phyloP scores from a whole-genome alignment of 2,113 vertebrate species.

The Sander vitreus region DNA sequence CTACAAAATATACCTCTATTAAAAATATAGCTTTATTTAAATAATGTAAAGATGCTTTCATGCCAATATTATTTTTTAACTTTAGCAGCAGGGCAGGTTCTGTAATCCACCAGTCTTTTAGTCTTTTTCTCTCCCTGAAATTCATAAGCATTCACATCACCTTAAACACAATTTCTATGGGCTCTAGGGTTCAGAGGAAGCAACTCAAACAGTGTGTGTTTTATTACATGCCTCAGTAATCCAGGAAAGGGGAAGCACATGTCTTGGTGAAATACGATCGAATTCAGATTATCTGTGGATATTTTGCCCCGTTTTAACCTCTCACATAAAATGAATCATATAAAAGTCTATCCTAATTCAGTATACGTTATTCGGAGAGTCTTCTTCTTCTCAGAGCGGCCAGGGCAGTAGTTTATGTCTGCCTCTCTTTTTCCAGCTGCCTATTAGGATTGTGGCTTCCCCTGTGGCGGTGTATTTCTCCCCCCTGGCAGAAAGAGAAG shows the following conservation, averaged over 20 bases:
- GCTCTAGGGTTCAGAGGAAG: conserved; percentile 78
- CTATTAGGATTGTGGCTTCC: conserved; percentile 73
- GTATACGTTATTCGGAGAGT: conserved; percentile 50
- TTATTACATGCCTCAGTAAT: conserved; percentile 84
- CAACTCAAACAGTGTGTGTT: conserved; percentile 78
- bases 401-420: conserved; percentile 57
- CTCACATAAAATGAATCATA: conserved; percentile 76
- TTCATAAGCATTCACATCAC: conserved; percentile 72
- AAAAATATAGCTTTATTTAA: not conserved
- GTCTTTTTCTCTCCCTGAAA: conserved; percentile 42
- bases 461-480: conserved; percentile 60
- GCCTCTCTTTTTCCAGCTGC: conserved; percentile 72
- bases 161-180: conserved; percentile 64
- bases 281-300: conserved; percentile 81
- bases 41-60: not conserved
- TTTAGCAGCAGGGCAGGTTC: not conserved
- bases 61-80: not conserved
- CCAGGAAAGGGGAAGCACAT: conserved; percentile 83
- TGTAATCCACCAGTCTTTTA: conserved; percentile 2
- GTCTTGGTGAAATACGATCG: conserved; percentile 79
- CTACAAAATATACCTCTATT: not conserved
- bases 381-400: conserved; percentile 21
- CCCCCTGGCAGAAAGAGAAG: conserved; percentile 69
- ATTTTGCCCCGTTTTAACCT: conserved; percentile 73
- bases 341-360: conserved; percentile 72